Conservation (phyloP, 2,888 invertebrate genomes). For the Seladonia tumulorum region DNA sequence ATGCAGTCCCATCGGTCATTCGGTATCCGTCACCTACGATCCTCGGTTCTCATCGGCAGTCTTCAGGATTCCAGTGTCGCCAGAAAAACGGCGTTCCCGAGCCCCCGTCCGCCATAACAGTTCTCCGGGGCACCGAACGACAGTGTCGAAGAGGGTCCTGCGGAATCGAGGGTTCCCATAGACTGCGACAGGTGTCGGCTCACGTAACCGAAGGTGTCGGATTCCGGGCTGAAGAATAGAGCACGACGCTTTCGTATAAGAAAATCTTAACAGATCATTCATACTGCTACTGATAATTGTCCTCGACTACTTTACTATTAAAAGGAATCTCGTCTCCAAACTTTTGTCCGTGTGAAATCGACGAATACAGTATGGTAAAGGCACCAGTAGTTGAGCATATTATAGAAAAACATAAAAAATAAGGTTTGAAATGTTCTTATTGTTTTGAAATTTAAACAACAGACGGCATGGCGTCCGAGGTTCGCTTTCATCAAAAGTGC, state of each 20-base stretch:
- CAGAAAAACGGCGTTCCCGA: conserved; percentile 9
- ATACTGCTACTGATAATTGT: too few species aligned
- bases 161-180: conserved; percentile 33
- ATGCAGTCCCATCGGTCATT: not conserved
- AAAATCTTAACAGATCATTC: not conserved
- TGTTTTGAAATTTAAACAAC: too few species aligned
- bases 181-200: conserved; percentile 42
- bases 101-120: not conserved
- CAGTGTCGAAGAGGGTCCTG: not conserved
- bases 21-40: not conserved
- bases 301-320: too few species aligned
- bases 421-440: too few species aligned
- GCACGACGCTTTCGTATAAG: not conserved
- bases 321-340: too few species aligned
- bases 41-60: not conserved
- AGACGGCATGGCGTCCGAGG: too few species aligned
- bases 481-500: too few species aligned
- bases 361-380: too few species aligned
- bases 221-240: not conserved
- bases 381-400: too few species aligned
- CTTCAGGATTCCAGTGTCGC: not conserved
- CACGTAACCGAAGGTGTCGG: conserved; percentile 44
- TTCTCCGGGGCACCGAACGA: conserved; percentile 9
- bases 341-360: too few species aligned
- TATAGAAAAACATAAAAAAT: too few species aligned